Conservation (phyloP, 64 coral and sea anemone species). For the Trachythela sp. region DNA sequence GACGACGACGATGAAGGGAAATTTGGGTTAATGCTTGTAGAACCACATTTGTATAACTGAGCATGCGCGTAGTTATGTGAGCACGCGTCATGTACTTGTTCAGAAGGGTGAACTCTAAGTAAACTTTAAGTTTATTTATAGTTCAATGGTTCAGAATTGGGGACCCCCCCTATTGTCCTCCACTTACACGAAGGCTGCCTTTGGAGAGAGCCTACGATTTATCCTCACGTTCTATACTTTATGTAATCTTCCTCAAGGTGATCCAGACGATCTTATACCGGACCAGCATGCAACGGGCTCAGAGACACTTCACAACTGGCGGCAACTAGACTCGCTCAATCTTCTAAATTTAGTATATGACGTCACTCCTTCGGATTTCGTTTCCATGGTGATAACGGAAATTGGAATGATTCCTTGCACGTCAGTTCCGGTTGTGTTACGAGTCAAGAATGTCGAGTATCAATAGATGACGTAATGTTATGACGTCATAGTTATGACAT, state of each 20-base stretch:
- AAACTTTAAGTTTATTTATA: too few species aligned
- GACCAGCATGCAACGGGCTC: constrained; percentile 53
- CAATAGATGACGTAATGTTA: neutral
- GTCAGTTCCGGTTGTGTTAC: constrained; percentile 84
- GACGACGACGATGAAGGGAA: too few species aligned
- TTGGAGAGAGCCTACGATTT: too few species aligned
- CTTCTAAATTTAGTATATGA: constrained; percentile 96
- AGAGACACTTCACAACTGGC: constrained; percentile 67
- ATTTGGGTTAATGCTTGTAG: too few species aligned
- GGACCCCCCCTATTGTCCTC: too few species aligned
- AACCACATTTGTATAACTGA: too few species aligned
- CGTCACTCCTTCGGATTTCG: constrained; percentile 84
- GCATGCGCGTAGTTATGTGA: too few species aligned
- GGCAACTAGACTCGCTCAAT: constrained; percentile 73
- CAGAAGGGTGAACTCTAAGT: too few species aligned
- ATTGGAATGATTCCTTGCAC: constrained; percentile 98
- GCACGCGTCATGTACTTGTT: too few species aligned
- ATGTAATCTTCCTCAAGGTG: constrained; percentile 66
- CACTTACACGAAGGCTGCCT: neutral
- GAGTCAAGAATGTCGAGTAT: constrained; percentile 89
- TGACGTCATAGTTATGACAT: too few species aligned
- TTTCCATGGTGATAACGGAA: constrained; percentile 99
- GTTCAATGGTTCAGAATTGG: too few species aligned
- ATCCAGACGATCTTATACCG: constrained; percentile 85
- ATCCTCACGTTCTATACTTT: too few species aligned